Conservation (phyloP, 2,113 vertebrate species). For the Heterotilapia buettikoferi region DNA sequence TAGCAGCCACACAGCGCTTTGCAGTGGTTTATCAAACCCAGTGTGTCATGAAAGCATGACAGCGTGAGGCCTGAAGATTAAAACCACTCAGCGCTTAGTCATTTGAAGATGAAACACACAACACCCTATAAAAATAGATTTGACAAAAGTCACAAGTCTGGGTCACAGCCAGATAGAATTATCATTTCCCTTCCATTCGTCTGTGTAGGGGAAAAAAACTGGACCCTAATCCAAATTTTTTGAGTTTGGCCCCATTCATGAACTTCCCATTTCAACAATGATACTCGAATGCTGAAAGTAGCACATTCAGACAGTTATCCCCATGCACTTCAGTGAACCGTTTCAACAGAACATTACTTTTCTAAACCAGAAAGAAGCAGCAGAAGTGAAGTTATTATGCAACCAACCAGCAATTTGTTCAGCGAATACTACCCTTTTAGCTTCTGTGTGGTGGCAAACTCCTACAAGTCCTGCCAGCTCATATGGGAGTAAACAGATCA, state of each 20-base stretch:
- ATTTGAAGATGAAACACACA: conserved; percentile 36
- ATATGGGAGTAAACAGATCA: conserved; percentile 62
- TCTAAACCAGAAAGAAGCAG: not conserved
- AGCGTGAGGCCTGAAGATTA: conserved; percentile 53
- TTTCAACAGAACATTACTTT: not conserved
- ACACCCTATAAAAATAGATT: conserved; percentile 49
- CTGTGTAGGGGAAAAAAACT: not conserved
- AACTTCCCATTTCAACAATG: not conserved
- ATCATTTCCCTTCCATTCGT: conserved; percentile 20
- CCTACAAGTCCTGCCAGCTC: conserved; percentile 28
- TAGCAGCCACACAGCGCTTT: conserved; percentile 21
- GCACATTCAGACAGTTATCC: not conserved
- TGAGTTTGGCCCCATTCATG: not conserved
- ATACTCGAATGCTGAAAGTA: not conserved
- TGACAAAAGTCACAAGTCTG: conserved; percentile 56
- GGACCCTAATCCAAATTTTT: not conserved
- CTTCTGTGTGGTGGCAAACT: conserved; percentile 20
- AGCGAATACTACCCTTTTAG: conserved; percentile 1
- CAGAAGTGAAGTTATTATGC: conserved; percentile 5
- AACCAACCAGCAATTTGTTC: not conserved
- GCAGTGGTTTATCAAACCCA: conserved; percentile 60
- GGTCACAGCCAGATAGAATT: conserved; percentile 44
- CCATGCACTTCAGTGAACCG: not conserved
- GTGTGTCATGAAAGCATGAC: conserved; percentile 48
- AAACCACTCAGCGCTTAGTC: conserved; percentile 45